phyloP scores from a whole-genome alignment of 2,888 invertebrate species.

The Drepanosiphum platanoidis region DNA sequence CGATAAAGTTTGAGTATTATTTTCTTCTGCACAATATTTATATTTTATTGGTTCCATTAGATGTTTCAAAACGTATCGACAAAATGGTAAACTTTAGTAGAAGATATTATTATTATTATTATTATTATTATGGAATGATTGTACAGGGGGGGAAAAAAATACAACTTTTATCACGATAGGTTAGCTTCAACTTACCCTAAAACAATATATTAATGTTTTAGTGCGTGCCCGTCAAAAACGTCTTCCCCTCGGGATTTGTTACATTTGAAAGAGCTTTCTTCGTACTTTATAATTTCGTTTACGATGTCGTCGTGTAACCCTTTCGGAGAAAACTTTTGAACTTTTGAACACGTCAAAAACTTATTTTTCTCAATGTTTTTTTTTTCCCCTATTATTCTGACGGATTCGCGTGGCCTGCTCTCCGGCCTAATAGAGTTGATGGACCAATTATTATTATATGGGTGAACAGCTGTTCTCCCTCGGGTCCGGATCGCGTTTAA shows the following conservation, averaged over 20 bases:
- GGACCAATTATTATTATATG: not conserved
- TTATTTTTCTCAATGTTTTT: not conserved
- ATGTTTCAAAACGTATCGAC: not conserved
- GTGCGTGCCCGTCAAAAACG: constrained; percentile 37
- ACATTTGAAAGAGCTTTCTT: constrained; percentile 35
- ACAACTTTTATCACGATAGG: constrained; percentile 17
- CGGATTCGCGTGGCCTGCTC: not conserved
- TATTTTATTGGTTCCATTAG: constrained; percentile 25
- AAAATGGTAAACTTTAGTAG: constrained; percentile 3
- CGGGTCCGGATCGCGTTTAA: too few species aligned
- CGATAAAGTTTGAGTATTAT: constrained; percentile 6
- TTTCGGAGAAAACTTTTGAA: not conserved
- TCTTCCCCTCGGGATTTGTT: constrained; percentile 12
- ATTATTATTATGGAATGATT: not conserved
- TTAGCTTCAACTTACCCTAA: constrained; percentile 29
- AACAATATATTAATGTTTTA: constrained; percentile 47
- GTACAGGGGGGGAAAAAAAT: not conserved
- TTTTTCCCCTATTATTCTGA: too few species aligned
- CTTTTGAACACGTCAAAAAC: not conserved
- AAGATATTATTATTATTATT: too few species aligned
- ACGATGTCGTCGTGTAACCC: constrained; percentile 10
- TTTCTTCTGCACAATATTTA: not conserved
- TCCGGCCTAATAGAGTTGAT: not conserved
- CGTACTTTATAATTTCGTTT: constrained; percentile 29
- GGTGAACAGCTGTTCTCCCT: too few species aligned